Base-by-base conservation (phyloP, 2,888 invertebrate species). In the Atherix ibis region DNA sequence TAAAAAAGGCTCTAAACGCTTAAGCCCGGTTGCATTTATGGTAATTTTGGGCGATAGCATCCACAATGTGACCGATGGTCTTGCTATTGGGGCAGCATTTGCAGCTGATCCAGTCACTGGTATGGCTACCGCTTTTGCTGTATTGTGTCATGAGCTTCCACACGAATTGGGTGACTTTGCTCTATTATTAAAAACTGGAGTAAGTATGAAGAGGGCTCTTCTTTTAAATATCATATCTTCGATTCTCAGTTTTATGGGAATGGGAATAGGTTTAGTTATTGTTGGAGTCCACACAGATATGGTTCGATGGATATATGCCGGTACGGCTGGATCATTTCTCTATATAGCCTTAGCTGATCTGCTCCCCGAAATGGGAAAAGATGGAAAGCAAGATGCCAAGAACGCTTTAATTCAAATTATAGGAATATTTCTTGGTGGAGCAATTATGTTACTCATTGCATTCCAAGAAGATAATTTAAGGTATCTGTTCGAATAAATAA, bases 141-240 rank as follows among this genome's bases (percentile, higher is more conserved):
- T 83, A 2, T 70, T 82, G 40, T 83, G 81, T 47, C 83, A 83
- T 48, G 83, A 83, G 51, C 61, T 84, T 27, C 83, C 83, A 0
- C 83, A 83, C 50, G 83, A 83, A 55, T 63, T 83, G 13, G 83
- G 83, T 3, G 83, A 83, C 56, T 83, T 83, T 54, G 83, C 83
- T 1, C 70, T 83, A 31, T 56, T 84, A 24, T 59, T 83, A n/a
- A 71, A 77, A 40, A 76, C 80, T 0, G 83, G 83, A 1, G 78
- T 84, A 67, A 68, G 70, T 27, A 69, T 78, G 33, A 69, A 65
- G 40, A 70, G 74, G 32, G 83, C 82, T 3, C 54, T 83, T 27
- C 68, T 74, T 47, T 76, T 79, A 58, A 83, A 83, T 54, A 60
- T 76, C 39, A 62, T 82, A 1, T 80, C 81, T 3, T 82, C 82